These are phyloP conservation scores for Microcebus ravelobensis DNA, from an alignment of 2,113 vertebrate species.

Conservation along the genomic window DNA sequence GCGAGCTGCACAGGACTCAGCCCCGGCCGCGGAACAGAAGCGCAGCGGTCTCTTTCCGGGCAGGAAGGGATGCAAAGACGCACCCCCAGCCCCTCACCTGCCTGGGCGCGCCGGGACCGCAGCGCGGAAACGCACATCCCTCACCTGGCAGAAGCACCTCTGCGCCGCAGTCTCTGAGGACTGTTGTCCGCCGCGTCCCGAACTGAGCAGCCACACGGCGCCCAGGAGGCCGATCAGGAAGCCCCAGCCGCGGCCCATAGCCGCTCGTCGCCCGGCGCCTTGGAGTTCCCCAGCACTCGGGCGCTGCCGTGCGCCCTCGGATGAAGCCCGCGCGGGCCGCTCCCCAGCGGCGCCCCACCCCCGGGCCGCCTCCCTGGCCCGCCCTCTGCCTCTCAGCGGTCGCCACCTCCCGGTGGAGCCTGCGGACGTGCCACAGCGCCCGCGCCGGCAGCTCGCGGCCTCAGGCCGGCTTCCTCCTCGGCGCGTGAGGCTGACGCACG, in stretches of 20 bases:
- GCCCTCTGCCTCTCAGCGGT: conserved; percentile 33
- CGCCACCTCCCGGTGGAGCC: not conserved
- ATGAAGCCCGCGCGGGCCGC: conserved; percentile 29
- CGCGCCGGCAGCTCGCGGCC: not conserved
- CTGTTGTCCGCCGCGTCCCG: conserved; percentile 45
- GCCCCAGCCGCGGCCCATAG: conserved; percentile 45
- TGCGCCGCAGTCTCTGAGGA: conserved; percentile 74
- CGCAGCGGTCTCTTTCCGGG: not conserved
- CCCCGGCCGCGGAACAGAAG: not conserved
- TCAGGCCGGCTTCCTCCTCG: not conserved
- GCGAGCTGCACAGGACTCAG: not conserved
- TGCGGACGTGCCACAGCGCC: conserved; percentile 65
- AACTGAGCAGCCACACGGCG: conserved; percentile 5
- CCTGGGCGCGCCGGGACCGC: not conserved
- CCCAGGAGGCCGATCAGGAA: conserved; percentile 43
- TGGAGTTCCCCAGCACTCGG: not conserved
- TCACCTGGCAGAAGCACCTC: conserved; percentile 92
- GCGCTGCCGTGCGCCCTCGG: conserved; percentile 43
- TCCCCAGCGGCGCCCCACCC: conserved; percentile 40
- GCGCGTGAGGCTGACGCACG: not conserved
- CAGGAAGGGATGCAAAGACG: not conserved
- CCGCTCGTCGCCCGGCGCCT: not conserved
- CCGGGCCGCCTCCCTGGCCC: conserved; percentile 18
- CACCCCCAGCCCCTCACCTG: not conserved
- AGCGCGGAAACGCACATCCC: not conserved